Evolutionary conservation across 1,140 invertebrate genomes (phyloP).

Genomic region (Polyergus mexicanus): DNA sequence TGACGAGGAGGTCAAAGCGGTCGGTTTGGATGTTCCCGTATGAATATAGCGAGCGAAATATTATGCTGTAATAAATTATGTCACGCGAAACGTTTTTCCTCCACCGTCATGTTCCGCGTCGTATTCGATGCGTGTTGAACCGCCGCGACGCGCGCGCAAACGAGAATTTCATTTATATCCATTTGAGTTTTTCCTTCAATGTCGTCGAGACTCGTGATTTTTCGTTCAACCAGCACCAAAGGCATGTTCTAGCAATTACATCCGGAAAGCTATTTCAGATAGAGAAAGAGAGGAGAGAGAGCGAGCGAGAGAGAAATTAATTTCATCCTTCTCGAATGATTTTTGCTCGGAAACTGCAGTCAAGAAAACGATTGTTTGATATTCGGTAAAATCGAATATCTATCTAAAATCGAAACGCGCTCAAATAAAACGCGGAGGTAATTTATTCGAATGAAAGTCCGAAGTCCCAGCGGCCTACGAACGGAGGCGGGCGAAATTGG

Average conservation of each 20-base stretch:
- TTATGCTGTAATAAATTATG: slow-evolving; percentile 38
- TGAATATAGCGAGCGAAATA: slow-evolving; percentile 24
- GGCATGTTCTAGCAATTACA: background rate
- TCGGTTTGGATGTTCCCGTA: slow-evolving; percentile 13
- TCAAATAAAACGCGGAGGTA: slow-evolving; percentile 65
- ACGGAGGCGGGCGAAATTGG: slow-evolving; percentile 76
- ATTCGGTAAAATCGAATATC: slow-evolving; percentile 3
- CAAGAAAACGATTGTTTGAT: slow-evolving; percentile 1
- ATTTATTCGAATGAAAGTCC: slow-evolving; percentile 77
- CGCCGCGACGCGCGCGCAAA: background rate
- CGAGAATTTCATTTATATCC: slow-evolving; percentile 33
- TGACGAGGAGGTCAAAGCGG: slow-evolving; percentile 56
- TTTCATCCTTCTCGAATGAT: background rate
- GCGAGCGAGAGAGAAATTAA: background rate
- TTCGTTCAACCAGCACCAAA: slow-evolving; percentile 9
- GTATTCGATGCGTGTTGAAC: slow-evolving; percentile 19
- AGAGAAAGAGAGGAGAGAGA: background rate
- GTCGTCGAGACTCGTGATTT: slow-evolving; percentile 6
- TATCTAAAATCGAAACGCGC: slow-evolving; percentile 63
- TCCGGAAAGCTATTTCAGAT: background rate
- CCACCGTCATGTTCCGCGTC: background rate
- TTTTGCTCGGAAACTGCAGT: background rate
- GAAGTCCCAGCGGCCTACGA: slow-evolving; percentile 73
- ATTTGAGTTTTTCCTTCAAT: slow-evolving; percentile 30
- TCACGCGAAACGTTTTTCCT: background rate